Evolutionary conservation across 2,797 vertebrate genomes (phyloP).

Genomic region (Octomys mimax): DNA sequence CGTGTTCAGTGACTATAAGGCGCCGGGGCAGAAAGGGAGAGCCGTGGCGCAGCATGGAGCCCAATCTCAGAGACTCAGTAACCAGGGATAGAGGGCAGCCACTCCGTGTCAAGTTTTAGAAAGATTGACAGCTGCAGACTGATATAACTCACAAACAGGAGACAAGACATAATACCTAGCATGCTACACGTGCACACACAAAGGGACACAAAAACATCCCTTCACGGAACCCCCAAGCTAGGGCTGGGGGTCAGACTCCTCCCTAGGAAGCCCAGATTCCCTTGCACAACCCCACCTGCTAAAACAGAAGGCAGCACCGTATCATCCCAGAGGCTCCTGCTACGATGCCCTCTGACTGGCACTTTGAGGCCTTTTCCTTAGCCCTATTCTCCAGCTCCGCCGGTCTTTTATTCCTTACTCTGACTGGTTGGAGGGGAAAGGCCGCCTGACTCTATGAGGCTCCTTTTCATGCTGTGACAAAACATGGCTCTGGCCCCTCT

Average conservation of each 20-base stretch:
- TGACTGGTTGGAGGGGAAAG: not conserved
- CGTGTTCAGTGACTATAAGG: too few relatives aligned
- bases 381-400: not conserved
- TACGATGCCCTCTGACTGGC: not conserved
- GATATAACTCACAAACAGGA: not conserved
- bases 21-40: too few relatives aligned
- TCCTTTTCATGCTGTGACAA: not conserved
- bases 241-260: too few relatives aligned
- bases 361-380: not conserved
- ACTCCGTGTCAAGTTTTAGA: not conserved
- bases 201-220: not conserved
- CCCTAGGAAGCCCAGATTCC: not conserved
- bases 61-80: not conserved
- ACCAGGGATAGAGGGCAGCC: too few relatives aligned
- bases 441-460: not conserved
- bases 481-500: not conserved
- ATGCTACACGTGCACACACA: not conserved
- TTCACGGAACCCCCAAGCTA: not conserved
- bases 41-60: not conserved
- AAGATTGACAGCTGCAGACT: not conserved
- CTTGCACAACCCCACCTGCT: not conserved
- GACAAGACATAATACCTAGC: not conserved
- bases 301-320: not conserved
- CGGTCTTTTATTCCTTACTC: not conserved
- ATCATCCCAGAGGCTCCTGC: accelerated